Evolutionary conservation across 1,140 invertebrate genomes (phyloP).

Genomic region (Orussus abietinus): DNA sequence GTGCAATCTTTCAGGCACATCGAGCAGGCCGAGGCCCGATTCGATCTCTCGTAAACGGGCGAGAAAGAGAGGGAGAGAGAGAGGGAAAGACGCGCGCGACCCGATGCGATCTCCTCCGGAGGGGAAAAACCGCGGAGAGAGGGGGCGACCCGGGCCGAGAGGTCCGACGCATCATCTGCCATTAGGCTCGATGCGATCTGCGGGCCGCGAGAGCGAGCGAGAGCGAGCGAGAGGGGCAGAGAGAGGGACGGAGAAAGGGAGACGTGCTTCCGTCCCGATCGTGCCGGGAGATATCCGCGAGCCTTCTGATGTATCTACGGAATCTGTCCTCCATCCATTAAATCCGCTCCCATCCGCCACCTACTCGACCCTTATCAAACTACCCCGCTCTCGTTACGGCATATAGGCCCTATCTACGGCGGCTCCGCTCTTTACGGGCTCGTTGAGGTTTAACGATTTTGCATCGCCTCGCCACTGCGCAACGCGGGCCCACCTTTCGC

Average conservation of each 20-base stretch:
- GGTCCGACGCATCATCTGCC: constrained; percentile 18
- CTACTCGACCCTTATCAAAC: constrained; percentile 21
- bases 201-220: background rate
- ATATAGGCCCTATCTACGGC: constrained; percentile 11
- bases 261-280: constrained; percentile 46
- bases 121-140: background rate
- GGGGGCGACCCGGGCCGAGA: constrained; percentile 4
- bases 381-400: constrained; percentile 17
- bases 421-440: too few species aligned
- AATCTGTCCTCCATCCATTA: constrained; percentile 49
- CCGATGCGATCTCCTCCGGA: constrained; percentile 3
- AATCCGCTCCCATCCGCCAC: constrained; percentile 31
- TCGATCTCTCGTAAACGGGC: constrained; percentile 18
- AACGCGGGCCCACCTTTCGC: too few species aligned
- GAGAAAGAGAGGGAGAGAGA: constrained; percentile 17
- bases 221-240: constrained; percentile 5
- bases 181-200: constrained; percentile 26
- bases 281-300: constrained; percentile 35
- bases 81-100: constrained; percentile 8
- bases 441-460: too few species aligned
- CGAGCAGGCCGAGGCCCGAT: constrained; percentile 25
- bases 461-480: too few species aligned
- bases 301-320: constrained; percentile 45
- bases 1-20: constrained; percentile 28
- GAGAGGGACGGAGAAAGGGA: constrained; percentile 13